Evolutionary conservation across 2,888 invertebrate genomes (phyloP).

Genomic region (Leptopilina syphax): DNA sequence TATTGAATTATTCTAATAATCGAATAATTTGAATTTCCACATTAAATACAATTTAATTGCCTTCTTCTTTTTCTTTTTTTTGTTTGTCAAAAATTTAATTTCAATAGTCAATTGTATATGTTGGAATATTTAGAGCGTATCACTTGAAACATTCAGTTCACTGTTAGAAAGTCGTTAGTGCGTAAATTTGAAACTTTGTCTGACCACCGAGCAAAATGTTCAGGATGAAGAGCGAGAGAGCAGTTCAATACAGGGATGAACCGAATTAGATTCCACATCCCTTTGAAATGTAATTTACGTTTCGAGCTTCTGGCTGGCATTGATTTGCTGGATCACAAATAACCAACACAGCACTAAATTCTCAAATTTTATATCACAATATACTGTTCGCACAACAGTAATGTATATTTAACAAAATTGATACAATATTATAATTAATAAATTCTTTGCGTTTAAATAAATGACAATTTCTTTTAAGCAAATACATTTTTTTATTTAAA

Average conservation of each 20-base stretch:
- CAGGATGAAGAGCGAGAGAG: slow-evolving; percentile 44
- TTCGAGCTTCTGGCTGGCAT: slow-evolving; percentile 54
- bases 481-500: too few relatives aligned
- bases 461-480: too few relatives aligned
- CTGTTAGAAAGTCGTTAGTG: slow-evolving; percentile 65
- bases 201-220: slow-evolving; percentile 56
- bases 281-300: slow-evolving; percentile 66
- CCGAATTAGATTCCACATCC: slow-evolving; percentile 65
- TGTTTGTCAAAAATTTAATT: too few relatives aligned
- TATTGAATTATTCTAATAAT: too few relatives aligned
- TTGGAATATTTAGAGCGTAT: background rate
- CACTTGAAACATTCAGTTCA: slow-evolving; percentile 19
- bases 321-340: slow-evolving; percentile 57
- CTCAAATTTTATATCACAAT: slow-evolving; percentile 1
- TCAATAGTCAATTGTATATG: too few relatives aligned
- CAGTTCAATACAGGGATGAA: slow-evolving; percentile 48
- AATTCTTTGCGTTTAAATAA: too few relatives aligned
- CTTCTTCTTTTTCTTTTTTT: too few relatives aligned
- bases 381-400: background rate
- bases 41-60: too few relatives aligned
- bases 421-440: too few relatives aligned
- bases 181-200: slow-evolving; percentile 67
- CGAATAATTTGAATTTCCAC: too few relatives aligned
- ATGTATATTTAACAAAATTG: background rate
- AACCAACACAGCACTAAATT: slow-evolving; percentile 25